These are phyloP conservation scores for Polydrusus tereticollis DNA, from an alignment of 2,888 invertebrate genomes.

Conservation along the genomic window DNA sequence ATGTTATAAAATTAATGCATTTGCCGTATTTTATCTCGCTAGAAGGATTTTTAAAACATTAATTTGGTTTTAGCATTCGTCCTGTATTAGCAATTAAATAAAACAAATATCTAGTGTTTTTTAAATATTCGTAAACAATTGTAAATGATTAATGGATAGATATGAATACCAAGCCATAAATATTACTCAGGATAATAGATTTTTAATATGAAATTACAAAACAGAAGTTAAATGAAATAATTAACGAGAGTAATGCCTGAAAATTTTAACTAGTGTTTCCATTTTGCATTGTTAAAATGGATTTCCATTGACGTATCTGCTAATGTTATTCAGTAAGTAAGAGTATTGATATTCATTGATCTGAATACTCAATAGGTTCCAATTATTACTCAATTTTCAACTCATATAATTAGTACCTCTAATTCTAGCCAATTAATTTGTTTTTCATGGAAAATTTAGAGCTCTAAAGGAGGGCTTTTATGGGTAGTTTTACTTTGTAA, in stretches of 20 bases:
- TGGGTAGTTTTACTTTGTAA: conserved; percentile 19
- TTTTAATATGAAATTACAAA: no score
- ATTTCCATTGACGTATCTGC: no score
- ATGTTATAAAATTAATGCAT: conserved; percentile 13
- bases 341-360: not conserved
- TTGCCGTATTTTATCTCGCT: not conserved
- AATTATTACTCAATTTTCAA: not conserved
- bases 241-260: no score
- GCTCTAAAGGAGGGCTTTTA: conserved; percentile 5
- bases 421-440: conserved; percentile 14
- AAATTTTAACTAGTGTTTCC: no score
- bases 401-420: not conserved
- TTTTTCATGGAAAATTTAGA: conserved; percentile 15
- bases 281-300: no score
- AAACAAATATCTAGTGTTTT: not conserved
- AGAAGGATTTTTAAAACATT: conserved; percentile 1
- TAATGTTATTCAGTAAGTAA: no score
- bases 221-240: no score
- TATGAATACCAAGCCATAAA: no score
- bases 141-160: no score
- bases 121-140: no score
- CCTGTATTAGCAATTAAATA: not conserved
- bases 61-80: conserved; percentile 2
- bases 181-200: no score
- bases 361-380: no score